phyloP scores from a whole-genome alignment of 1,140 invertebrate genomes.

The Bombus superbus region DNA sequence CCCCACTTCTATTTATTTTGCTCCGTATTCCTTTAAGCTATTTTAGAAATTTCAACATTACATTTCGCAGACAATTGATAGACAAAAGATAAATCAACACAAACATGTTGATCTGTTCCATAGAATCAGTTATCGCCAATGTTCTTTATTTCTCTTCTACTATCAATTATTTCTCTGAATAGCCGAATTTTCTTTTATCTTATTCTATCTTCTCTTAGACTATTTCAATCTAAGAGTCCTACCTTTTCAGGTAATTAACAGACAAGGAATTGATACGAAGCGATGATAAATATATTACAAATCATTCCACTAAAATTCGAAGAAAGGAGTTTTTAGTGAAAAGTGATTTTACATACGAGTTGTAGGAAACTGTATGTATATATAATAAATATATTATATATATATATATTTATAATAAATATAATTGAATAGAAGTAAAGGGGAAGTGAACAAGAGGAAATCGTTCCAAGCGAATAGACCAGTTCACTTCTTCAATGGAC shows the following conservation, averaged over 20 bases:
- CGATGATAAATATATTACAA: neutral
- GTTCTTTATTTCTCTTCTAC: no score
- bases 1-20: neutral
- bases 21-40: neutral
- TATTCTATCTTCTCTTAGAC: neutral
- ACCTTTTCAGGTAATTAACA: neutral
- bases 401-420: neutral
- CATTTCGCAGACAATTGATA: neutral
- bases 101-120: no score
- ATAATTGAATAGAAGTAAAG: neutral
- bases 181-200: neutral
- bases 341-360: neutral
- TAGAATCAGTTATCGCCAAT: no score
- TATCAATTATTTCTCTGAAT: neutral
- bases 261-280: neutral
- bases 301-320: neutral
- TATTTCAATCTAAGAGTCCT: neutral
- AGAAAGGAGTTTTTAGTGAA: rapidly evolving
- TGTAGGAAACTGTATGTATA: neutral
- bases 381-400: neutral
- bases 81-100: no score
- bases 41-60: neutral
- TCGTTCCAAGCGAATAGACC: neutral
- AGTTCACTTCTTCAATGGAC: neutral
- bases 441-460: neutral